phyloP scores from a whole-genome alignment of 2,888 invertebrate genomes.

The Carabus problematicus region DNA sequence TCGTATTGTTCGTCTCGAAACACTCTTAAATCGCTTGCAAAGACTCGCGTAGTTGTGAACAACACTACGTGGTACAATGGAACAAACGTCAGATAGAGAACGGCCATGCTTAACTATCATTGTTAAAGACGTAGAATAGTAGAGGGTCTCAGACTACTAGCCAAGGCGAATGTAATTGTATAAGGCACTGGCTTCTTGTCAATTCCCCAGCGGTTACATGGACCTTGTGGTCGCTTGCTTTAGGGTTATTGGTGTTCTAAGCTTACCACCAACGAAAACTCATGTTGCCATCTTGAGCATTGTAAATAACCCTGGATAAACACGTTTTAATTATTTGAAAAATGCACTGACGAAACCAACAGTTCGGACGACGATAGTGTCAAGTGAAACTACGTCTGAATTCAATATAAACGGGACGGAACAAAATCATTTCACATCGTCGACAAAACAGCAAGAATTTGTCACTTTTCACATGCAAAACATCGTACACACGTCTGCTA shows the following conservation, averaged over 20 bases:
- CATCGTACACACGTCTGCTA: slow-evolving; percentile 44
- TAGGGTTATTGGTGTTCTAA: slow-evolving; percentile 17
- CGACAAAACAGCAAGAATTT: slow-evolving; percentile 48
- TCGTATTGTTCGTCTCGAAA: no score
- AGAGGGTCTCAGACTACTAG: neutral
- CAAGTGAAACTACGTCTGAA: slow-evolving; percentile 1
- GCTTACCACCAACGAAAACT: neutral
- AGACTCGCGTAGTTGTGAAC: neutral
- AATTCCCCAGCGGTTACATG: neutral
- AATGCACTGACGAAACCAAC: neutral
- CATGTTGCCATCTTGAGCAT: slow-evolving; percentile 4
- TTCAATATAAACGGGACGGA: slow-evolving; percentile 12
- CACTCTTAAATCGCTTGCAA: slow-evolving; percentile 6
- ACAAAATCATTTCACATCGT: slow-evolving; percentile 8
- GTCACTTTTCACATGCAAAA: slow-evolving; percentile 58
- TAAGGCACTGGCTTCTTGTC: neutral
- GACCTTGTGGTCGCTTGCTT: slow-evolving; percentile 8
- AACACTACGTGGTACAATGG: slow-evolving; percentile 10
- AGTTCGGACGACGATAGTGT: neutral
- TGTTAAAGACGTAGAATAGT: no score
- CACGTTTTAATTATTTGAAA: neutral
- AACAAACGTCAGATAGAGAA: no score
- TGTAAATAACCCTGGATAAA: slow-evolving; percentile 2
- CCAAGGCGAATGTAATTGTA: slow-evolving; percentile 2
- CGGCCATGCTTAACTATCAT: no score